phyloP scores from a whole-genome alignment of 2,113 vertebrate genomes.

The Zosterops lateralis region DNA sequence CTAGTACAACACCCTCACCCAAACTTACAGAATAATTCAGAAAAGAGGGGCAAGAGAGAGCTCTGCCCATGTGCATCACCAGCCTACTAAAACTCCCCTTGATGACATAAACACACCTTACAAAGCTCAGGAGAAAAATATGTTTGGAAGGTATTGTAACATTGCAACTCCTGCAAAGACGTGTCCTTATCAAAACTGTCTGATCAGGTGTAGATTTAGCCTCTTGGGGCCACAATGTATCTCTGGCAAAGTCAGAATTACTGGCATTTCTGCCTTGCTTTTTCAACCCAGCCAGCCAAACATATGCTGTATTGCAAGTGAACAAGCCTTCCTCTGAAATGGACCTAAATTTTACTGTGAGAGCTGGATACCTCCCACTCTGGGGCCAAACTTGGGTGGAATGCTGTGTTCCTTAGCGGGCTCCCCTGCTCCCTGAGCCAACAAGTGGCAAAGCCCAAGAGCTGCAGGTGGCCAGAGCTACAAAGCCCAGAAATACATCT shows the following conservation, averaged over 20 bases:
- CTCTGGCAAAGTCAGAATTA: background rate
- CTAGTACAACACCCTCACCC: background rate
- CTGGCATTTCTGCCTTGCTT: background rate
- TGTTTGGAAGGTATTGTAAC: background rate
- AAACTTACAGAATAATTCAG: background rate
- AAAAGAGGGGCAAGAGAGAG: background rate
- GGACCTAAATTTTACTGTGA: background rate
- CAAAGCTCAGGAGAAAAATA: background rate
- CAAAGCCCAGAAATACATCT: background rate
- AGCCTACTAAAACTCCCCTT: background rate
- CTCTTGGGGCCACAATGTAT: background rate
- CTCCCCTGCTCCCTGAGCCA: background rate
- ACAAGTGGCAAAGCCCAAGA: background rate
- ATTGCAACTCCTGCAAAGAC: background rate
- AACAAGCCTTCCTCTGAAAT: background rate
- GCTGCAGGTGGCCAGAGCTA: background rate
- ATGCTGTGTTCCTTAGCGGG: accelerated
- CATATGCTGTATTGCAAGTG: background rate
- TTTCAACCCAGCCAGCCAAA: background rate
- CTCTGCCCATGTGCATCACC: background rate
- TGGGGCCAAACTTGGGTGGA: background rate
- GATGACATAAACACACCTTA: background rate
- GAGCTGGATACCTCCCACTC: background rate
- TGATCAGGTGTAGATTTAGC: background rate
- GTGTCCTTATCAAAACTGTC: background rate